These are phyloP conservation scores for Procambarus clarkii DNA, from an alignment of 1,140 invertebrate genomes.

Conservation along the genomic window DNA sequence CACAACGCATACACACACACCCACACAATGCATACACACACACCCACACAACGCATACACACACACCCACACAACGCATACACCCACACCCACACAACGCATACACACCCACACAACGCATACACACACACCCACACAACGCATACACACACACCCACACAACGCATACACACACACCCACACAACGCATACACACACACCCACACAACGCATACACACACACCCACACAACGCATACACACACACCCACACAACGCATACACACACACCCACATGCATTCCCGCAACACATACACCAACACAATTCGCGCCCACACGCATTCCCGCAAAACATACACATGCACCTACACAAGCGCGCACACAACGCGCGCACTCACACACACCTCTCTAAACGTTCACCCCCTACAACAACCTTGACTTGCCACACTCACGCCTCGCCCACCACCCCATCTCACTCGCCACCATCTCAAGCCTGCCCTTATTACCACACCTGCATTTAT, in stretches of 20 bases:
- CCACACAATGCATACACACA: no score
- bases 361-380: conserved; percentile 1
- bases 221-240: not conserved
- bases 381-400: not conserved
- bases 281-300: no score
- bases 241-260: no score
- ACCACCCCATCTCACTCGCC: not conserved
- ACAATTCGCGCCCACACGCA: not conserved
- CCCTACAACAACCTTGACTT: not conserved
- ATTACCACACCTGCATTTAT: not conserved
- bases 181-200: not conserved
- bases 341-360: not conserved
- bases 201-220: not conserved
- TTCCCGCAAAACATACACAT: not conserved
- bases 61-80: no score
- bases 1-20: no score
- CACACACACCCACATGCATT: no score
- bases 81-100: no score
- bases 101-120: no score
- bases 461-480: not conserved
- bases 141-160: no score
- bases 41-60: no score
- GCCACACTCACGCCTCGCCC: not conserved
- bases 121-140: no score
- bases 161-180: no score